Conservation (phyloP, 2,888 invertebrate genomes). For the Fissipunctia ypsillon region DNA sequence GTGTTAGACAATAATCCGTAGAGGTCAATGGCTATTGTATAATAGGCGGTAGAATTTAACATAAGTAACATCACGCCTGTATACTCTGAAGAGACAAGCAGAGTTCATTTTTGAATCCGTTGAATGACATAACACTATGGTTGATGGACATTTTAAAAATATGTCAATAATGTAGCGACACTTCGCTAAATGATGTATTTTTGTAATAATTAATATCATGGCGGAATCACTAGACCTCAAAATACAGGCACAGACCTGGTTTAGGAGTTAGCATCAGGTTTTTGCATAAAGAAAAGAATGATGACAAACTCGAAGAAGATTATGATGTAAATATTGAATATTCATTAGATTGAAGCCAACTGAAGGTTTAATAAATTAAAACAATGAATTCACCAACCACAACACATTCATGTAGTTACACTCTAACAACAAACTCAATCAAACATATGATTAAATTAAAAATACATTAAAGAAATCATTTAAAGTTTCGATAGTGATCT, state of each 20-base stretch:
- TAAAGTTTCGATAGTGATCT: slow-evolving; percentile 60
- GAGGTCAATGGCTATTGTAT: slow-evolving; percentile 68
- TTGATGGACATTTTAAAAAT: neutral
- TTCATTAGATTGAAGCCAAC: neutral
- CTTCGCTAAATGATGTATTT: neutral
- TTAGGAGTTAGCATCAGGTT: neutral
- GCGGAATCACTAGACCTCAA: neutral
- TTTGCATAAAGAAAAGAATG: neutral
- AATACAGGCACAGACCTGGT: neutral
- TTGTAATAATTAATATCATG: neutral
- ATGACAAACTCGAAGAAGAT: neutral
- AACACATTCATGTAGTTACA: neutral
- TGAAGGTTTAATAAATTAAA: neutral
- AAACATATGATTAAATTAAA: slow-evolving; percentile 64
- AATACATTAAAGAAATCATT: slow-evolving; percentile 61
- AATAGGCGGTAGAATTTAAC: slow-evolving; percentile 52
- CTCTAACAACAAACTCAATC: slow-evolving; percentile 13
- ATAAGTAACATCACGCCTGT: neutral
- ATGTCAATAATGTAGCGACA: neutral
- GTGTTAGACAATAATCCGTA: slow-evolving; percentile 61
- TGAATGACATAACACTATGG: neutral
- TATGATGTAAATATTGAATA: neutral
- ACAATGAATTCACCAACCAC: neutral
- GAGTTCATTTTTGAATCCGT: neutral
- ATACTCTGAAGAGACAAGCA: neutral